These are phyloP conservation scores for Cyphomyrus plagiostoma DNA, from an alignment of 2,113 vertebrate species.

Conservation along the genomic window DNA sequence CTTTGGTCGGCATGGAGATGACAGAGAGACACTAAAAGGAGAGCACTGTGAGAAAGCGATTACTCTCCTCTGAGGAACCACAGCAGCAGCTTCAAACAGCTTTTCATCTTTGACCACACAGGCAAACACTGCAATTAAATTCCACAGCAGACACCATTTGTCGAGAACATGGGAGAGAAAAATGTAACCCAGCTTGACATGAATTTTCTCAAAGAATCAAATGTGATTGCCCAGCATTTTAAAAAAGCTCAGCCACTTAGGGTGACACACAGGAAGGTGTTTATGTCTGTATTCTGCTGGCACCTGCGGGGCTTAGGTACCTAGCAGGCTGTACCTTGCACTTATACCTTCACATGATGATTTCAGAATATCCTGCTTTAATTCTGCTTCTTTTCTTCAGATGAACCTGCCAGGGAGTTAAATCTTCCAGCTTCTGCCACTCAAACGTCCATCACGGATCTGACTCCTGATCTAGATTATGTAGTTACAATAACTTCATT, in stretches of 20 bases:
- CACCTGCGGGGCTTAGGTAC: not conserved
- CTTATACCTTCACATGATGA: not conserved
- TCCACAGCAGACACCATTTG: not conserved
- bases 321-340: not conserved
- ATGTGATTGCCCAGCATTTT: not conserved
- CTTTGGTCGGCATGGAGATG: not conserved
- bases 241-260: not conserved
- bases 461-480: conserved; percentile 81
- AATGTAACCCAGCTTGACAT: not conserved
- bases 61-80: not conserved
- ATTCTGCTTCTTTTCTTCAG: conserved; percentile 49
- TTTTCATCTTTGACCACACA: not conserved
- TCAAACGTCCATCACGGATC: conserved; percentile 74
- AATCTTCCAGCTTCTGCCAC: conserved; percentile 71
- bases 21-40: not conserved
- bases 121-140: not conserved
- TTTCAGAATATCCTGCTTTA: not conserved
- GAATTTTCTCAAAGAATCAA: not conserved
- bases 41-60: not conserved
- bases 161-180: not conserved
- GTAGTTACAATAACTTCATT: conserved; percentile 83
- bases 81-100: not conserved
- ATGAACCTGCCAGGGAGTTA: conserved; percentile 81
- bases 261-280: not conserved
- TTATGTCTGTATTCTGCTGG: not conserved